Base-by-base conservation (phyloP, 2,113 vertebrate genomes). In the Mirounga angustirostris region DNA sequence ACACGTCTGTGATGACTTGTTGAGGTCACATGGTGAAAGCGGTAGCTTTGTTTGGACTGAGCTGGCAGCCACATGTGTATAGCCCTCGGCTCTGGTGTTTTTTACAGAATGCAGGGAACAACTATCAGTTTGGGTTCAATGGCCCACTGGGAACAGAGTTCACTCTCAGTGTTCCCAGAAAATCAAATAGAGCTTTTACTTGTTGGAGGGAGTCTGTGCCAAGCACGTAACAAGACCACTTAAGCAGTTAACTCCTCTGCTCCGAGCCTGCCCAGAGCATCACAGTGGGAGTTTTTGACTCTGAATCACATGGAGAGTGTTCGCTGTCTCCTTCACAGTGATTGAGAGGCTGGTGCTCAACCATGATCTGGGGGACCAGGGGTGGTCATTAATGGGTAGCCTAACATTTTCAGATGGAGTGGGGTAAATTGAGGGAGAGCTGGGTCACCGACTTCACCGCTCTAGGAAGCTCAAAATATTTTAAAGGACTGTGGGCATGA, bases 181-280 rank as follows among this genome's bases (percentile, higher is more conserved):
- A 94, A 94, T 95, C 83, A 71, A 56, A 50, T 43, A 67, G 90
- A 82, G 28, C 71, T 95, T 95, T 94, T 43, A 54, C 80, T 89
- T n/a, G 46, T 50, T 79, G 50, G n/a, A 28, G 26, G 89, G 63
- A 82, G 15, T 69, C 33, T 74, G 46, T 96, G 81, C 65, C 56
- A 73, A 40, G 46, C 26, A 16, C 16, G 0, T 43, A 82, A 18
- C 16, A 30, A 85, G 80, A 50, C 46, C 40, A n/a, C 76, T 67
- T 65, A 85, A 22, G 33, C 28, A 90, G 71, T 76, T 94, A 67
- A 43, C 0, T 30, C 13, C 63, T 84, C 26, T 61, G 22, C 76
- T 76, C 26, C 30, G 59, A 94, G 81, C 24, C 79, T 94, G 43
- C 6, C 2, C 8, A 15, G 59, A 56, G 69, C 96, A 40, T 24